Percentiles rank a stretch among this genome's conserved stretches.
These are phyloP conservation scores for Falco cherrug DNA, from an alignment of 2,797 vertebrate species.

Conservation along the genomic window DNA sequence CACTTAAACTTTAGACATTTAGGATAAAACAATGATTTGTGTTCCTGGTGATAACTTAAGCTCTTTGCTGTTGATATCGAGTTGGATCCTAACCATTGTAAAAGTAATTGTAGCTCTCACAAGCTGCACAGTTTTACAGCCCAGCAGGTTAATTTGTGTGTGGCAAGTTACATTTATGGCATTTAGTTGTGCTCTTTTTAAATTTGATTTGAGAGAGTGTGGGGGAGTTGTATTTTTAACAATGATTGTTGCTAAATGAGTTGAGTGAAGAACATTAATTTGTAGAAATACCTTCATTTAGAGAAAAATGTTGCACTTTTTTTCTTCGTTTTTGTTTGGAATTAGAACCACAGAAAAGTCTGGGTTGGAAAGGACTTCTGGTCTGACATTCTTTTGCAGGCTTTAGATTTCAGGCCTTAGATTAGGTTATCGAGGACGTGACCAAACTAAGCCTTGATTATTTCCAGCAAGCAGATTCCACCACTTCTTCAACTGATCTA, in stretches of 20 bases:
- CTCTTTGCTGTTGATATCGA: not conserved
- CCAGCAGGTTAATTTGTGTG: not conserved
- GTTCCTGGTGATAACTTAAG: not conserved
- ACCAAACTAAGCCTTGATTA: not conserved
- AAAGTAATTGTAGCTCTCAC: not conserved
- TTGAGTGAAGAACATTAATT: not conserved
- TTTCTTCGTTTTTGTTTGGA: not conserved
- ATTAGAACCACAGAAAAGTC: not conserved
- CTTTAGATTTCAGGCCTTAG: not conserved
- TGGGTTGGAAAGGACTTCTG: not conserved
- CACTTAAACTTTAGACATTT: not conserved
- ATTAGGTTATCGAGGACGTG: not conserved
- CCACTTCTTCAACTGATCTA: not conserved
- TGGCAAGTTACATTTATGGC: not conserved
- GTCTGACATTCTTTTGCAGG: not conserved
- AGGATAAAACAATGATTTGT: not conserved
- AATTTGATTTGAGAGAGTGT: not conserved
- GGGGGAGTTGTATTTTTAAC: not conserved
- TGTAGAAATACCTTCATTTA: not conserved
- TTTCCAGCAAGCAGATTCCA: not conserved
- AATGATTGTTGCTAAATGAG: not conserved
- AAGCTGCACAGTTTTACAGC: not conserved
- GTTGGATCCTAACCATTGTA: not conserved
- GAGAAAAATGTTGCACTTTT: not conserved
- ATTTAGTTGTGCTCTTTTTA: not conserved